Evolutionary conservation across 2,113 vertebrate species (phyloP).

Genomic region (Clupea harengus): DNA sequence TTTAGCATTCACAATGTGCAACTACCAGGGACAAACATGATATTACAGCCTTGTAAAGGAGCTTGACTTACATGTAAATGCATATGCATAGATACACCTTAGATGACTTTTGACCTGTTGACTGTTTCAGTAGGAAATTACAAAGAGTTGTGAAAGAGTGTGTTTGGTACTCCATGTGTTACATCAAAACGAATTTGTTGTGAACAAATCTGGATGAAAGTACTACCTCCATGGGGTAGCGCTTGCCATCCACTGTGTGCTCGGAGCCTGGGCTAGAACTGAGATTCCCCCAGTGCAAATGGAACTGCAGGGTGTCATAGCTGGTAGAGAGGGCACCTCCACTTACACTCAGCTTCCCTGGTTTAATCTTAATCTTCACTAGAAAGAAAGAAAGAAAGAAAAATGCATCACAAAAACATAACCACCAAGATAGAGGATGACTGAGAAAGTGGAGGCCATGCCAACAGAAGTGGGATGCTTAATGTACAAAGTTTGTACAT

Average conservation of each 20-base stretch:
- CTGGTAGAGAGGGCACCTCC: conserved; percentile 60
- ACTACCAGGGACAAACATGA: conserved; percentile 46
- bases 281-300: conserved; percentile 70
- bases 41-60: background rate
- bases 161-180: too few relatives aligned
- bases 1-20: conserved; percentile 70
- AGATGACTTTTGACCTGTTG: too few relatives aligned
- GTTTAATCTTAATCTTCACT: conserved; percentile 53
- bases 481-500: background rate
- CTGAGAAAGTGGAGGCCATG: too few relatives aligned
- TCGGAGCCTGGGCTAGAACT: conserved; percentile 60
- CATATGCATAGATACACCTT: too few relatives aligned
- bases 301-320: conserved; percentile 62
- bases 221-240: conserved; percentile 67
- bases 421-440: background rate
- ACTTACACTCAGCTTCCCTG: conserved; percentile 42
- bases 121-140: too few relatives aligned
- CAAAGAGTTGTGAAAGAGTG: too few relatives aligned
- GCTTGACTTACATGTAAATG: too few relatives aligned
- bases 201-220: background rate
- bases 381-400: background rate
- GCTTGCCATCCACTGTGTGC: conserved; percentile 59
- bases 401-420: background rate
- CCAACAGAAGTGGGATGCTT: background rate
- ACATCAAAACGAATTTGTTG: background rate